Percentiles rank a stretch among this genome's conserved stretches.
Evolutionary conservation across 2,888 invertebrate genomes (phyloP).

Genomic region (Epinotia demarniana): DNA sequence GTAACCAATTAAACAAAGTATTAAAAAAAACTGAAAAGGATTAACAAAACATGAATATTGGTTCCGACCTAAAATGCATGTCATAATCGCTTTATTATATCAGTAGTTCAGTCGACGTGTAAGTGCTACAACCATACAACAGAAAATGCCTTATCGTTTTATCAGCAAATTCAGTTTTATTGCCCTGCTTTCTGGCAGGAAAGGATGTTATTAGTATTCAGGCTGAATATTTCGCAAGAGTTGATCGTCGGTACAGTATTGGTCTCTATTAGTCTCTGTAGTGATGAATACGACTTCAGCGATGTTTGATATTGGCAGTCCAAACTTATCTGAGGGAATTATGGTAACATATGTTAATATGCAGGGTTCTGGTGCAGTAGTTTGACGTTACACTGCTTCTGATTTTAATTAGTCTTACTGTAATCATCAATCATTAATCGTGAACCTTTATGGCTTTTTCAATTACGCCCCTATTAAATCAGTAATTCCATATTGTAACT

Average conservation of each 20-base stretch:
- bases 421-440: too few species aligned
- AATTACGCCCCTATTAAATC: too few species aligned
- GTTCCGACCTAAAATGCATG: neutral
- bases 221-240: too few species aligned
- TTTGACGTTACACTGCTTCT: too few species aligned
- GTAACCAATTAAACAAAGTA: neutral
- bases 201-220: neutral
- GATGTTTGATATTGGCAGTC: neutral
- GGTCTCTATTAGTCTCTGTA: too few species aligned
- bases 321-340: too few species aligned
- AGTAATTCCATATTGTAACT: too few species aligned
- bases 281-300: neutral
- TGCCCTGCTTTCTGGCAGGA: neutral
- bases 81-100: neutral
- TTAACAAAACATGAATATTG: neutral
- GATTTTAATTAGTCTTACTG: too few species aligned
- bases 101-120: neutral
- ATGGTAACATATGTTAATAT: too few species aligned
- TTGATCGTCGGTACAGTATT: too few species aligned
- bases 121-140: neutral
- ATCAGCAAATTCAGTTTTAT: neutral
- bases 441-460: too few species aligned
- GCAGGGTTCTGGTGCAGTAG: too few species aligned
- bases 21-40: neutral
- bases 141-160: constrained; percentile 1